Percentiles rank a stretch among this genome's conserved stretches.
phyloP scores from a whole-genome alignment of 2,888 invertebrate species.

The Eristalis pertinax region DNA sequence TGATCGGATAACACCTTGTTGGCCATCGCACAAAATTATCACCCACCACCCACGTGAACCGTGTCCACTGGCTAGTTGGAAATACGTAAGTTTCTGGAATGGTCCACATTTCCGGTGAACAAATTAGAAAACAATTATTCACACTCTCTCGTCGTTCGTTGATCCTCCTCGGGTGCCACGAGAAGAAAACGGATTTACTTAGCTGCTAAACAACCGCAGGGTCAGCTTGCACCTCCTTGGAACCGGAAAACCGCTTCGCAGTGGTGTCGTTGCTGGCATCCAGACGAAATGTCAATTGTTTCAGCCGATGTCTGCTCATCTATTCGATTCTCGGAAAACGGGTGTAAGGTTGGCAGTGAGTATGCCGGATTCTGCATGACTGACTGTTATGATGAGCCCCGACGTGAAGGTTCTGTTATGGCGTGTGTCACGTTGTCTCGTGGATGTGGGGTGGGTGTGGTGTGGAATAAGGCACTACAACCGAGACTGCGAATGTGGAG shows the following conservation, averaged over 20 bases:
- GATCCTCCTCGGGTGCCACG: background rate
- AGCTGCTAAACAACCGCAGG: background rate
- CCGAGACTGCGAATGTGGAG: background rate
- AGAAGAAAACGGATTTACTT: background rate
- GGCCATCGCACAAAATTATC: background rate
- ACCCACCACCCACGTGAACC: background rate
- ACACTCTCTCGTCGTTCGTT: too few species aligned
- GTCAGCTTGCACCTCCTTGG: constrained; percentile 6
- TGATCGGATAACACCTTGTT: background rate
- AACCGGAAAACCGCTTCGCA: background rate
- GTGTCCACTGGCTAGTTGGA: background rate
- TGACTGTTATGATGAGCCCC: background rate
- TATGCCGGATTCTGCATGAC: too few species aligned
- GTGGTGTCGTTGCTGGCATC: background rate
- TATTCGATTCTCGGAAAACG: too few species aligned
- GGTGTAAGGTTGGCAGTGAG: too few species aligned
- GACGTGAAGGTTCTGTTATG: constrained; percentile 3
- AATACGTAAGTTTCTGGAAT: background rate
- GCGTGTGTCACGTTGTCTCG: constrained; percentile 33
- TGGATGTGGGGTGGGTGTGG: background rate
- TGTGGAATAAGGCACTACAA: background rate
- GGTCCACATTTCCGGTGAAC: background rate
- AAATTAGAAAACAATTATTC: background rate
- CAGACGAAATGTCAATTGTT: constrained; percentile 22
- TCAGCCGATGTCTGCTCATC: too few species aligned